Base-by-base conservation (phyloP, 2,888 invertebrate species). In the Tupiocoris notatus region DNA sequence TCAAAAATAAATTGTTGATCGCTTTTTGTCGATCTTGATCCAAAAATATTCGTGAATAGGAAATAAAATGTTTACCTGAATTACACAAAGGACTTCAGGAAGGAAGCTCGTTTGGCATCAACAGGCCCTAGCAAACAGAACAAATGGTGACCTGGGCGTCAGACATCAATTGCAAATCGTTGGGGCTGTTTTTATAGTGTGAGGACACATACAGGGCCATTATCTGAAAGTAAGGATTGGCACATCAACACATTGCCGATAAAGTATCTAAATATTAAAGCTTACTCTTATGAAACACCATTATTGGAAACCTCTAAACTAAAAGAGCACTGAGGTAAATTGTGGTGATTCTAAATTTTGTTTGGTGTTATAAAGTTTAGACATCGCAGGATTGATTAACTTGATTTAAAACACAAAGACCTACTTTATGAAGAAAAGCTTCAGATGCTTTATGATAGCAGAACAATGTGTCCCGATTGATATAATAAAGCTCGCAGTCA, bases 111-210 rank as follows among this genome's bases (percentile, higher is more conserved):
- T 81, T 89, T 88, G 0, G 90, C 87, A 81, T 91, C 88, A 0
- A 95, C 89, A 0, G 98, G 98, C 0, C 94, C 93, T 79, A 98
- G 86, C 57, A 99, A 86, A 80, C 96, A 97, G 86, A 98, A 99
- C 75, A 99, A 85, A 84, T 97, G 95, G 86, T 99, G 99, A 0
- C 97, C 97, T 0, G 99, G 98, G 99, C 98, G 85, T 99, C 99
- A 16, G 98, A 96, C 86, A 99, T 88, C 88, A 99, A 91, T 86
- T 99, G 98, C 59, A 99, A 87, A 86, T 99, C 99, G 85, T 99
- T 98, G 0, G 99, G 99, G 76, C 94, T 94, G 86, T 99, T 99
- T 90, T 98, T 99, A 84, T 99, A 99, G 86, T 99, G 99, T 3
- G 98, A 98, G 0, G 99, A 91, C 0, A 98, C 98, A 83, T 96